phyloP scores from a whole-genome alignment of 2,797 vertebrate genomes.

The Microtus agrestis region DNA sequence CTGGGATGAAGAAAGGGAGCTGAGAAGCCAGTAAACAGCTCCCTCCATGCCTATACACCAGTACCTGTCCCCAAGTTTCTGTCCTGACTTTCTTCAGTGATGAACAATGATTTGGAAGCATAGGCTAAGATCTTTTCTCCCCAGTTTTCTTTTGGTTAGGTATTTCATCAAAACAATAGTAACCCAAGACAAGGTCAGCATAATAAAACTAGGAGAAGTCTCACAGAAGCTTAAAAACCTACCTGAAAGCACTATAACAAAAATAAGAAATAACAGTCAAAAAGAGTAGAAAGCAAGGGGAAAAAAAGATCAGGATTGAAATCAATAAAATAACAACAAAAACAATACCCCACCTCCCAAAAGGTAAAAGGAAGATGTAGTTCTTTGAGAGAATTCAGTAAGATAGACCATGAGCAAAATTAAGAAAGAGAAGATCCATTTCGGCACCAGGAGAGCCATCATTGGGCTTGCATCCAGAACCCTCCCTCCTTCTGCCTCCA shows the following conservation, averaged over 20 bases:
- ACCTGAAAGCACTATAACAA: neutral
- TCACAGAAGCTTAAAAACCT: neutral
- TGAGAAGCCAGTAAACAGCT: too few species aligned
- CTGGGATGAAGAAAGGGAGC: neutral
- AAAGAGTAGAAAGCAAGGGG: neutral
- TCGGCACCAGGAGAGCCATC: too few species aligned
- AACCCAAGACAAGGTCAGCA: neutral
- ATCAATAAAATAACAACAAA: neutral
- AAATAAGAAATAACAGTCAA: neutral
- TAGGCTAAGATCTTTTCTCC: neutral
- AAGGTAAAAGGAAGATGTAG: neutral
- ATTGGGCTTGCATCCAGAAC: too few species aligned
- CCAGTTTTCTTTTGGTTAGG: neutral
- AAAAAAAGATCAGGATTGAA: neutral
- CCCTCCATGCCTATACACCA: too few species aligned
- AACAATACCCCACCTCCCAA: neutral
- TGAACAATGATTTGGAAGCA: neutral
- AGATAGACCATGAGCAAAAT: neutral
- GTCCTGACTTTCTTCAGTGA: too few species aligned
- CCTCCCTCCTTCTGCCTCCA: too few species aligned
- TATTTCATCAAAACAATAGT: neutral
- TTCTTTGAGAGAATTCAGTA: neutral
- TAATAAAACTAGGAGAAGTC: neutral
- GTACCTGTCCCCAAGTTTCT: too few species aligned
- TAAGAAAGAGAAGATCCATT: neutral